Conservation (phyloP, 2,113 vertebrate species). For the Lipophrys pholis region DNA sequence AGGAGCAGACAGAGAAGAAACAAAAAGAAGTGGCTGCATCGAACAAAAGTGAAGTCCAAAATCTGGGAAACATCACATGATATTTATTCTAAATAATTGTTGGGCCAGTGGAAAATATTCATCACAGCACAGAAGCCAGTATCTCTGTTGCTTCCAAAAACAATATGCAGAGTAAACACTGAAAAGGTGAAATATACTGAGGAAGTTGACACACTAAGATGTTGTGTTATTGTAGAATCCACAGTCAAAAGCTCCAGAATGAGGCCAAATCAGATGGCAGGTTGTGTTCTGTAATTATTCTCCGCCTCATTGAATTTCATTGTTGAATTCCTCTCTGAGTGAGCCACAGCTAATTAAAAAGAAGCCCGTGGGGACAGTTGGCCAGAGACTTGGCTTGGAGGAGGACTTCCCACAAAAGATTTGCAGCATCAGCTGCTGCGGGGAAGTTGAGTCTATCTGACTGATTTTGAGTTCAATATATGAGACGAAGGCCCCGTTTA, state of each 20-base stretch:
- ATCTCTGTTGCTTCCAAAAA: background rate
- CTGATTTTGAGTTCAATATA: too few relatives aligned
- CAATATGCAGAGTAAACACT: background rate
- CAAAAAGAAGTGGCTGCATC: background rate
- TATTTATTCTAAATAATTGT: background rate
- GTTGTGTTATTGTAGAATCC: background rate
- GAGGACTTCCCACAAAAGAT: background rate
- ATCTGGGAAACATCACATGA: constrained; percentile 5
- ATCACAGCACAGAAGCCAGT: background rate
- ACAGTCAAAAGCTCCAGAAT: background rate
- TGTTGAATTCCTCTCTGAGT: background rate
- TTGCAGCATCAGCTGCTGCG: background rate
- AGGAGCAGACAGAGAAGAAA: constrained; percentile 1
- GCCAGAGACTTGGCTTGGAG: background rate
- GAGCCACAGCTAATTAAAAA: constrained; percentile 10
- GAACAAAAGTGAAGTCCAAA: constrained; percentile 5
- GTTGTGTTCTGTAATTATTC: background rate
- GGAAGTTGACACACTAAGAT: background rate
- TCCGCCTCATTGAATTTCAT: background rate
- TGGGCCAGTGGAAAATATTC: background rate
- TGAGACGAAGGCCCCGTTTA: too few relatives aligned
- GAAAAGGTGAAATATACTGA: too few relatives aligned
- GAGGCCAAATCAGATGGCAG: background rate
- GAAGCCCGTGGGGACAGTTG: background rate
- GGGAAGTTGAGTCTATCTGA: background rate